These are phyloP conservation scores for Pristionchus pacificus DNA, from an alignment of 1,140 invertebrate species.

Conservation along the genomic window DNA sequence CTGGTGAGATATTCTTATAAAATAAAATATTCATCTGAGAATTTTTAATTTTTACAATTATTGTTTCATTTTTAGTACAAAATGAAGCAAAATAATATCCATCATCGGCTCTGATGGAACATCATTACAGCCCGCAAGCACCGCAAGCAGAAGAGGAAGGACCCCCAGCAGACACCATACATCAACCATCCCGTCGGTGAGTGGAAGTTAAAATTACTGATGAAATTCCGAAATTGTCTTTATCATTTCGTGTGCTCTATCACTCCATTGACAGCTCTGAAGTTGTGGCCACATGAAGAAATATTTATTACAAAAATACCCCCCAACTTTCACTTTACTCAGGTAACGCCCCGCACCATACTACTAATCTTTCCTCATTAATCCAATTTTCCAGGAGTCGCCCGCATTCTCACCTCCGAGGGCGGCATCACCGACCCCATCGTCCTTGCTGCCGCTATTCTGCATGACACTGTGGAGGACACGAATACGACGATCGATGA, in stretches of 20 bases:
- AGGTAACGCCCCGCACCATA: too few species aligned
- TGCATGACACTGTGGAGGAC: slow-evolving; percentile 84
- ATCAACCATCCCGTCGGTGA: slow-evolving; percentile 77
- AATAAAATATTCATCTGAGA: too few species aligned
- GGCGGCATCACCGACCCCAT: slow-evolving; percentile 67
- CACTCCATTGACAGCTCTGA: too few species aligned
- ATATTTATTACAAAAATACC: too few species aligned
- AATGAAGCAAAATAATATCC: too few species aligned
- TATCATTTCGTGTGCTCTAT: background rate
- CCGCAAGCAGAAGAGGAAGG: slow-evolving; percentile 69
- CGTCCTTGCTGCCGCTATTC: slow-evolving; percentile 72
- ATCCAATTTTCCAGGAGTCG: slow-evolving; percentile 67
- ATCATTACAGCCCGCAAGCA: slow-evolving; percentile 76
- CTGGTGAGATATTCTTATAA: too few species aligned
- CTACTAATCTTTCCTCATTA: slow-evolving; percentile 13
- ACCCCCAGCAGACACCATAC: slow-evolving; percentile 71
- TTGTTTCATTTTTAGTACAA: too few species aligned
- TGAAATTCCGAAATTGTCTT: background rate
- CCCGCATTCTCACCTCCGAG: slow-evolving; percentile 70
- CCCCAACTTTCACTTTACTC: too few species aligned
- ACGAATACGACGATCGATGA: slow-evolving; percentile 78
- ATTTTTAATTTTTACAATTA: too few species aligned
- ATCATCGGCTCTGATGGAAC: too few species aligned
- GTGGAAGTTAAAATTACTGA: background rate
- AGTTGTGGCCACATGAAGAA: too few species aligned